These are phyloP conservation scores for Orchesellides sinensis DNA, from an alignment of 2,888 invertebrate species.

Conservation along the genomic window DNA sequence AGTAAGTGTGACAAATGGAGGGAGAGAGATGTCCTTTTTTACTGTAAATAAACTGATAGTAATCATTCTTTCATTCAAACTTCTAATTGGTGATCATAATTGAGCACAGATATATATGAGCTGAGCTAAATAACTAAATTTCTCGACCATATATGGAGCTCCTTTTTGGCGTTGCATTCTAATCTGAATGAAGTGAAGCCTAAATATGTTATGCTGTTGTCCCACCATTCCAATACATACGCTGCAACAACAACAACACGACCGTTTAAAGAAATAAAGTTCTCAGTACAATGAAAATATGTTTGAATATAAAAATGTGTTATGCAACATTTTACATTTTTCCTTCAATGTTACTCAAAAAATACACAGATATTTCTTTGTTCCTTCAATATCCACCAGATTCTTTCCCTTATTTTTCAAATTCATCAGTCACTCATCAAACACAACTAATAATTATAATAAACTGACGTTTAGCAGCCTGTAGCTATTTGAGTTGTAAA, in stretches of 20 bases:
- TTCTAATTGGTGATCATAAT: constrained; percentile 57
- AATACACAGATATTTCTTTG: no score
- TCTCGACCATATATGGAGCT: constrained; percentile 55
- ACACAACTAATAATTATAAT: constrained; percentile 27
- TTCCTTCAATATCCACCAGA: neutral
- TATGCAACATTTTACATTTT: no score
- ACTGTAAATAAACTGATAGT: constrained; percentile 18
- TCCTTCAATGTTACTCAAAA: no score
- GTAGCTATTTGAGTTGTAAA: neutral
- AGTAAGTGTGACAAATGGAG: no score
- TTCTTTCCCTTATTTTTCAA: constrained; percentile 48
- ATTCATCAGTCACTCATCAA: constrained; percentile 42
- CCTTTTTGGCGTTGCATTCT: constrained; percentile 57
- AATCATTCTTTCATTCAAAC: constrained; percentile 36
- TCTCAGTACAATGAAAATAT: no score
- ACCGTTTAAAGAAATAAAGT: no score
- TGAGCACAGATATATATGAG: constrained; percentile 19
- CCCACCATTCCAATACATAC: no score
- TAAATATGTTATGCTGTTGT: no score
- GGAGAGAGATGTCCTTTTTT: neutral
- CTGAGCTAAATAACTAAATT: constrained; percentile 59
- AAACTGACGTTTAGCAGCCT: neutral
- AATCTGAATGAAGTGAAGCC: no score
- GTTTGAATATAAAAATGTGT: no score
- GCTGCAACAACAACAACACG: no score